Evolutionary conservation across 2,888 invertebrate genomes (phyloP), one percentile per base, ranked within the genome.

Genomic region (Sisyra nigra): DNA sequence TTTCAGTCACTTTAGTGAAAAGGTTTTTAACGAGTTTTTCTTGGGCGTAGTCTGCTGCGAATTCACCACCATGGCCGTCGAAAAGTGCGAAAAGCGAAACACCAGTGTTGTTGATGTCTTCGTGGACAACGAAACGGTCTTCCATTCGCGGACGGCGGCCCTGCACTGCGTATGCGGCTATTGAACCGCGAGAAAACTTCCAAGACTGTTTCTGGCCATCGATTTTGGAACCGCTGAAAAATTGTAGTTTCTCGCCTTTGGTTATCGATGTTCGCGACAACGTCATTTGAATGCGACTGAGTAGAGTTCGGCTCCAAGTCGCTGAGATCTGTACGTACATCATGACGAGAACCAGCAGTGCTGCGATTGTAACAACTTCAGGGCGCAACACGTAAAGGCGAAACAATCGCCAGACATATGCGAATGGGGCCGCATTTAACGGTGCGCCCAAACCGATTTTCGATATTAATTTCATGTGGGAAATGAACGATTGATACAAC

Each of bases 11-110:
- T 66, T 81, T 84, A 55, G 78, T 77, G 53, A 74, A 77, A 41
- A 89, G 67, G 57, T 78, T 85, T 57, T 82, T 80, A 48, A 91
- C 79, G 13, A 93, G 69, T 52, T 87, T 83, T 53, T 91, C 88
- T 58, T 84, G 82, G 41, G 88, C 88, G 66, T 85, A 93, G 58
- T 92, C 86, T 14, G 92, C 91, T 41, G 92, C 92, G 67, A 87
- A 87, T 67, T 92, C 89, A 33, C 93, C 94, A 41, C 93, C 94
- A 61, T 94, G 93, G 1, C 93, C 93, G 65, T 94, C 93, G 60
- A 92, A 93, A 50, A 94, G 80, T 36, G 91, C 92, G 65, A 87
- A 91, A 45, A 94, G 67, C 14, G 88, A 83, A 42, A 91, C 80
- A 15, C 83, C 86, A 14, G 88, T 86, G 51, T 80, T 76, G 58